These are phyloP conservation scores for Sitta europaea DNA, from an alignment of 2,113 vertebrate genomes.

Conservation along the genomic window DNA sequence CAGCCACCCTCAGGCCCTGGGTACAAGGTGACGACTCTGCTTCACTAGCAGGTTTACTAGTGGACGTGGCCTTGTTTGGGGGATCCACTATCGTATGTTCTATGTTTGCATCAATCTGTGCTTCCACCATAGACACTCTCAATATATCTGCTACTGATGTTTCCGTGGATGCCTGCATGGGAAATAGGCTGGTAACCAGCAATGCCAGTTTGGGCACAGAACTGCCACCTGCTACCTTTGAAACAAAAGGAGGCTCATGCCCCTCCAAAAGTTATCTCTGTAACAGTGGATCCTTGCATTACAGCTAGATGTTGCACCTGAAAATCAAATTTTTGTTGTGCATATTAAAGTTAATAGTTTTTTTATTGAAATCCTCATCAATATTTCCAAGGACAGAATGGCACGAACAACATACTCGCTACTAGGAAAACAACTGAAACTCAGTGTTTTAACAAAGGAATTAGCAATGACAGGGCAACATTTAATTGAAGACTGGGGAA, in stretches of 20 bases:
- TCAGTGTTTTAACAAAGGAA: slow-evolving; percentile 65
- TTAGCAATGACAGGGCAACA: slow-evolving; percentile 45
- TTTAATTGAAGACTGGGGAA: slow-evolving; percentile 53
- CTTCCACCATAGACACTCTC: slow-evolving; percentile 98
- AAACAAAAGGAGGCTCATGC: slow-evolving; percentile 79
- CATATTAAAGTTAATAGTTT: slow-evolving; percentile 66
- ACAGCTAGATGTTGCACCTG: slow-evolving; percentile 89
- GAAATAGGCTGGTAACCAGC: slow-evolving; percentile 76
- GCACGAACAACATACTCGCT: slow-evolving; percentile 69
- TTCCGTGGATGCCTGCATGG: slow-evolving; percentile 76
- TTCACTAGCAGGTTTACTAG: slow-evolving; percentile 71
- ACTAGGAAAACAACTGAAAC: slow-evolving; percentile 71
- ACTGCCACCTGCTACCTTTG: slow-evolving; percentile 79
- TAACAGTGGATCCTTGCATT: slow-evolving; percentile 91
- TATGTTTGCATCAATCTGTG: slow-evolving; percentile 86
- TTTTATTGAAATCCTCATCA: slow-evolving; percentile 25
- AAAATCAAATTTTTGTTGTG: slow-evolving; percentile 74
- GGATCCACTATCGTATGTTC: slow-evolving; percentile 87
- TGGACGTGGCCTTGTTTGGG: slow-evolving; percentile 79
- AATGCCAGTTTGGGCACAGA: slow-evolving; percentile 73
- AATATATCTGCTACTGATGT: slow-evolving; percentile 89
- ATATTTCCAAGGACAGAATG: slow-evolving; percentile 64
- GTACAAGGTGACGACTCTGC: slow-evolving; percentile 68
- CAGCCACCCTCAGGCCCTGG: slow-evolving; percentile 69
- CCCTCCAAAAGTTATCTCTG: slow-evolving; percentile 93